Base-by-base conservation (phyloP, 2,797 vertebrate genomes). In the Gymnopithys bicolor region DNA sequence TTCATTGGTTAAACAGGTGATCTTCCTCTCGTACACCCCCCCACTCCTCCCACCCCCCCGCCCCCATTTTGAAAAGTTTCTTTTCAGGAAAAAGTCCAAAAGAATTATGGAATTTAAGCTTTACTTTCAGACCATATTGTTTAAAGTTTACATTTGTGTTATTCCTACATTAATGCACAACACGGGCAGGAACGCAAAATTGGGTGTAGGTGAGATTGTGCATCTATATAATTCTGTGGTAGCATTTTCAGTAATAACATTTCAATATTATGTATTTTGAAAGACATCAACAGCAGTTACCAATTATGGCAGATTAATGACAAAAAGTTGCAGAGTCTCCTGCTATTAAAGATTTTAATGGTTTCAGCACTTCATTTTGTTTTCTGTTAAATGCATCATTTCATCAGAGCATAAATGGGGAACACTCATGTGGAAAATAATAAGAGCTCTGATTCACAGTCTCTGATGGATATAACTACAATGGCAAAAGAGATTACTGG, bases 371-470 rank as follows among this genome's bases (percentile, higher is more conserved):
- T 90, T 94, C 52, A 77, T 93, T 91, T 94, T 51, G 46, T 84
- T 94, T 94, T 95, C 88, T 92, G 43, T 93, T 89, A 84, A 93
- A 90, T 58, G 81, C 51, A 2, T 79, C 15, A 4, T 93, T 96
- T 94, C 93, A 92, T 87, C 77, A 77, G 83, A 58, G 56, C 74
- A 90, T 64, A 95, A 96, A 89, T 64, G 63, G 59, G 22, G 30
- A 89, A 90, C 60, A 21, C 43, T 95, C 94, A 93, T 86, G 93
- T 86, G 93, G 93, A 96, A 96, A 91, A 94, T 91, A 95, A 90
- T 71, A 62, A 45, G 83, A 79, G 69, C 80, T 95, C 66, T 94
- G 87, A 94, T 88, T 96, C 93, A 92, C 63, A 78, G 62, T 66
- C 87, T 84, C 93, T 94, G 87, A 88, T 93, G 83, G 83, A 93